Evolutionary conservation across 1,140 invertebrate species (phyloP).

Genomic region (Drosophila pseudoananassae): DNA sequence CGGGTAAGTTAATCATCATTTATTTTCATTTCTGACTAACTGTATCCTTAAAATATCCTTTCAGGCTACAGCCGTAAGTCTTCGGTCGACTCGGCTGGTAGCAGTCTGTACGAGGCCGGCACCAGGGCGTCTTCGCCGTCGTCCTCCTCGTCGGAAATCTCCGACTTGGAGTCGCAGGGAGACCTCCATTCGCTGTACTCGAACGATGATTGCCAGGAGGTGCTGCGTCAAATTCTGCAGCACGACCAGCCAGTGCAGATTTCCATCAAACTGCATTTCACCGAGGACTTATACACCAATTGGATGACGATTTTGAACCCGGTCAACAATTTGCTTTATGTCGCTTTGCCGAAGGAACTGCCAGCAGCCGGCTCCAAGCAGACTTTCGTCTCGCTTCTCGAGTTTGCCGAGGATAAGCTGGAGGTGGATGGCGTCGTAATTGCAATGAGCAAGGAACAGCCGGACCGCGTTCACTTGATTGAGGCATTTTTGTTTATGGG

Average conservation of each 20-base stretch:
- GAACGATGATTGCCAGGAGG: conserved; percentile 79
- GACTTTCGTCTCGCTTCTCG: conserved; percentile 95
- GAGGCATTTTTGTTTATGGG: conserved; percentile 98
- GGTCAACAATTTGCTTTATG: conserved; percentile 89
- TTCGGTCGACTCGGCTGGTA: conserved; percentile 83
- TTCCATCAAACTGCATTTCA: conserved; percentile 91
- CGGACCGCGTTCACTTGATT: conserved; percentile 93
- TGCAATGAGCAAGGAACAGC: conserved; percentile 92
- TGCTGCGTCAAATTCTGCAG: conserved; percentile 87
- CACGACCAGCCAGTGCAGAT: conserved; percentile 88
- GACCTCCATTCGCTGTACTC: conserved; percentile 78
- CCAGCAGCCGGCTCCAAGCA: conserved; percentile 96
- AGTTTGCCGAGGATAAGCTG: conserved; percentile 97
- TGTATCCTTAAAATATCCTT: conserved; percentile 14
- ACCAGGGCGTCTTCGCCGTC: conserved; percentile 68
- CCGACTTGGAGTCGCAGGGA: conserved; percentile 66
- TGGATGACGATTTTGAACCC: conserved; percentile 93
- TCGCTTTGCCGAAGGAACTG: conserved; percentile 93
- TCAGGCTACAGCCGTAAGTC: conserved; percentile 85
- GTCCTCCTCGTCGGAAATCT: conserved; percentile 75
- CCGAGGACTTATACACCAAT: conserved; percentile 89
- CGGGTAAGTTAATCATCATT: conserved; percentile 78
- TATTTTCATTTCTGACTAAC: not conserved
- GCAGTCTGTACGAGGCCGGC: conserved; percentile 74
- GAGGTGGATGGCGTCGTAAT: conserved; percentile 88